Evolutionary conservation across 2,113 vertebrate genomes (phyloP).

Genomic region (Calyptomena viridis): DNA sequence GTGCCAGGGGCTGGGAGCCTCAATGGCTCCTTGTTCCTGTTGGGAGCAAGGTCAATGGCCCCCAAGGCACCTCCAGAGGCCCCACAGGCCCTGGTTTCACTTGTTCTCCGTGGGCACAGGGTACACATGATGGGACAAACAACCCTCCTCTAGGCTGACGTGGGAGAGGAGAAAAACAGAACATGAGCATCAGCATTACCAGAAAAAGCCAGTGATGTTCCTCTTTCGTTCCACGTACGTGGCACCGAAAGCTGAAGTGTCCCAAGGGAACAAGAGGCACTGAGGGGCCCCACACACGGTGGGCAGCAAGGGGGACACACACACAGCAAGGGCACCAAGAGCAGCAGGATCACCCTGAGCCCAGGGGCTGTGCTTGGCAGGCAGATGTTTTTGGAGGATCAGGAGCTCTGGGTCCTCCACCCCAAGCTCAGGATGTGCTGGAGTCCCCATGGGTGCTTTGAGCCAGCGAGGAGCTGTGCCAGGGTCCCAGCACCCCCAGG

Average conservation of each 20-base stretch:
- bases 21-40: not conserved
- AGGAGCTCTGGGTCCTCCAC: not conserved
- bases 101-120: accelerated
- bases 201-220: not conserved
- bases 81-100: not conserved
- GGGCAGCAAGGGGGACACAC: not conserved
- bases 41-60: not conserved
- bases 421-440: accelerated
- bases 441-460: not conserved
- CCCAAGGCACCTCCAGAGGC: not conserved
- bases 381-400: accelerated
- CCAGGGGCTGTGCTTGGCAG: accelerated
- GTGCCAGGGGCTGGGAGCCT: not conserved
- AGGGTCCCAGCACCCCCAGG: not conserved
- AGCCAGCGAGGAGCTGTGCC: not conserved
- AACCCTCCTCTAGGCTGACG: accelerated
- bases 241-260: not conserved
- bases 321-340: not conserved
- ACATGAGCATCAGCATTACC: accelerated
- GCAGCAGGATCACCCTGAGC: accelerated
- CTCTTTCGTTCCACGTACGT: not conserved
- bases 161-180: not conserved
- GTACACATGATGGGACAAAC: not conserved
- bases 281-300: accelerated
- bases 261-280: accelerated